Evolutionary conservation across 1,140 invertebrate species (phyloP).

Genomic region (Camponotus vicinus): DNA sequence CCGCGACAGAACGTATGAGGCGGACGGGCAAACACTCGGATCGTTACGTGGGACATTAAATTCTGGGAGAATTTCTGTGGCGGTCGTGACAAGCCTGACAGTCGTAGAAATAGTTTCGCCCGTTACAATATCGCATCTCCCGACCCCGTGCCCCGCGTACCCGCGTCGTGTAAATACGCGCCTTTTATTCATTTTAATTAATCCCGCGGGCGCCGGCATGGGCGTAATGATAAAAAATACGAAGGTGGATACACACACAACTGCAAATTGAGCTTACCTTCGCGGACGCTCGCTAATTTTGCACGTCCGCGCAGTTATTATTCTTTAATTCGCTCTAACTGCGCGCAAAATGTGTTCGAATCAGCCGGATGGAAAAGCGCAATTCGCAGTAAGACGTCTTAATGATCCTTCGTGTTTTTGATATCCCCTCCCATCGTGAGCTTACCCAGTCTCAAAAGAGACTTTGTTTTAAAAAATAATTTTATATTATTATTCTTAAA

Average conservation of each 20-base stretch:
- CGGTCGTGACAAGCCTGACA: conserved; percentile 56
- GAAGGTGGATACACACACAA: conserved; percentile 18
- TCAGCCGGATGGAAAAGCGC: conserved; percentile 16
- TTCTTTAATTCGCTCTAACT: conserved; percentile 50
- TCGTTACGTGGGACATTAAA: conserved; percentile 74
- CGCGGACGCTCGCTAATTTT: conserved; percentile 44
- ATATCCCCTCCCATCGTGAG: not conserved
- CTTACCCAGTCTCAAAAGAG: not conserved
- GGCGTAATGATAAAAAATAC: conserved; percentile 58
- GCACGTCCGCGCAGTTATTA: conserved; percentile 45
- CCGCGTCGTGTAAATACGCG: conserved; percentile 52
- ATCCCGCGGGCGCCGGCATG: conserved; percentile 47
- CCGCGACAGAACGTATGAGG: conserved; percentile 68
- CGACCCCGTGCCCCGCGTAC: not conserved
- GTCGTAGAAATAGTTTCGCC: conserved; percentile 61
- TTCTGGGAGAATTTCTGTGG: conserved; percentile 70
- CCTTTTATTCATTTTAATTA: conserved; percentile 64
- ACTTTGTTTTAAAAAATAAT: not conserved
- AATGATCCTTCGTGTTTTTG: not conserved
- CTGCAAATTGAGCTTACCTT: conserved; percentile 30
- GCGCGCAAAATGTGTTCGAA: conserved; percentile 19
- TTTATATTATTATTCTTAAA: not conserved
- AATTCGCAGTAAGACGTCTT: conserved; percentile 37
- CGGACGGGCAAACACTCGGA: conserved; percentile 60
- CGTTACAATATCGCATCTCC: conserved; percentile 41